Percentiles rank a stretch among this genome's conserved stretches.
Conservation (phyloP, 2,888 invertebrate species). For the Sinotaia quadrata region DNA sequence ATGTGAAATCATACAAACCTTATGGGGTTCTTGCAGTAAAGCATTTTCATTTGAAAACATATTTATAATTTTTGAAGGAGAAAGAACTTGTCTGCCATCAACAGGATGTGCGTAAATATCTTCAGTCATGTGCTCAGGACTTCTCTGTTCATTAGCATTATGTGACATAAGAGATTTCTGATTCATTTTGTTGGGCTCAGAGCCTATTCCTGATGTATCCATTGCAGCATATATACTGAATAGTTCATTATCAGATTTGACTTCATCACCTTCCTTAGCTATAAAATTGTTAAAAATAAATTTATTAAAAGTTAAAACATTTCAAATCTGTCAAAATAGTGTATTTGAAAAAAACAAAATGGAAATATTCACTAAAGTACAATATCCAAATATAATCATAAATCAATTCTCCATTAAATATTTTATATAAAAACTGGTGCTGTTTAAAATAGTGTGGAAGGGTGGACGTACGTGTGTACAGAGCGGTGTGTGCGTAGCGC, state of each 20-base stretch:
- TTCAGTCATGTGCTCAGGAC: too few relatives aligned
- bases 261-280: background rate
- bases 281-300: background rate
- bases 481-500: too few relatives aligned
- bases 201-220: background rate
- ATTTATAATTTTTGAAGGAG: too few relatives aligned
- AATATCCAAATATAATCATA: background rate
- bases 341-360: background rate
- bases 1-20: too few relatives aligned
- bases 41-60: too few relatives aligned
- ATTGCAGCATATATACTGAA: background rate
- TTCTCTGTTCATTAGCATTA: too few relatives aligned
- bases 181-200: background rate
- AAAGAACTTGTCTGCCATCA: background rate
- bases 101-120: too few relatives aligned
- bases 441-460: too few relatives aligned
- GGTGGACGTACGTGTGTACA: too few relatives aligned
- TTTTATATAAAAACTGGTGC: too few relatives aligned
- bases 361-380: background rate
- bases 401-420: background rate
- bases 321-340: background rate
- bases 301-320: background rate
- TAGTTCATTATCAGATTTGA: background rate
- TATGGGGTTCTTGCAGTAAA: too few relatives aligned
- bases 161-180: background rate